Evolutionary conservation across 2,797 vertebrate genomes (phyloP).

Genomic region (Crax fasciolata): DNA sequence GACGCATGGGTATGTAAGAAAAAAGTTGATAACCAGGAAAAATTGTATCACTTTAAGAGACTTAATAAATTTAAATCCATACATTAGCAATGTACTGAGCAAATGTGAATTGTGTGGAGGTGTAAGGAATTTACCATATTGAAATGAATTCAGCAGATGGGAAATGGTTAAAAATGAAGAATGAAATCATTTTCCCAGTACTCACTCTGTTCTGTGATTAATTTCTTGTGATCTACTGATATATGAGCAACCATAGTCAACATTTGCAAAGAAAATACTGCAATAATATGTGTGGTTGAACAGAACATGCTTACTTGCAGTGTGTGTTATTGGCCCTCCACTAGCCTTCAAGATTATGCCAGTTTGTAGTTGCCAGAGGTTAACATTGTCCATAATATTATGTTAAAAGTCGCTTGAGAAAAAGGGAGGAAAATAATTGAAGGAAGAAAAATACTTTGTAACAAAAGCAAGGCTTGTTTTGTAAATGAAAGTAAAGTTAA

Average conservation of each 20-base stretch:
- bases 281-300: neutral
- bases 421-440: neutral
- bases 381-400: neutral
- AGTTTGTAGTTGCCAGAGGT: neutral
- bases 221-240: neutral
- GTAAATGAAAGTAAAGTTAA: neutral
- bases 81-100: neutral
- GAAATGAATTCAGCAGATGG: neutral
- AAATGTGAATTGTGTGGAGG: neutral
- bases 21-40: neutral
- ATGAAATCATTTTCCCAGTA: neutral
- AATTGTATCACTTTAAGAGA: neutral
- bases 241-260: neutral
- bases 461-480: neutral
- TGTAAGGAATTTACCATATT: neutral
- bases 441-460: neutral
- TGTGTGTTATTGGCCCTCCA: neutral
- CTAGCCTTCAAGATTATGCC: neutral
- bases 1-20: slow-evolving; percentile 87
- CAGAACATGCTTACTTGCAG: neutral
- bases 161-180: neutral
- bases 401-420: neutral
- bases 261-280: neutral
- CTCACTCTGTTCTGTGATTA: neutral
- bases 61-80: neutral